Conservation (phyloP, 1,140 invertebrate species). For the Pseudoatta argentina region DNA sequence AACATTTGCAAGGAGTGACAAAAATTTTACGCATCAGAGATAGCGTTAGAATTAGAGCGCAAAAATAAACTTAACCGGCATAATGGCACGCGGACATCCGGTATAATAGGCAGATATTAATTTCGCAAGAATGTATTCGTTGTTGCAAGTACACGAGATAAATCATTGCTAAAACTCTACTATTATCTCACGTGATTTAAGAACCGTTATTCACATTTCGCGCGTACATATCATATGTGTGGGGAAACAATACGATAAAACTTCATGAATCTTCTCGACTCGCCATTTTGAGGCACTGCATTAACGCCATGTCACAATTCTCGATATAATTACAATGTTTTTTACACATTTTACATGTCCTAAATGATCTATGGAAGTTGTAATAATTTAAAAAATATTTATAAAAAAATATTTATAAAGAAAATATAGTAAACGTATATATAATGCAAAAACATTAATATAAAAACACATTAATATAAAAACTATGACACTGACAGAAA, state of each 20-base stretch:
- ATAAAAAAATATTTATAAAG: too few relatives aligned
- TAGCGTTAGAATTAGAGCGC: background rate
- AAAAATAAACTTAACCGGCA: slow-evolving; percentile 3
- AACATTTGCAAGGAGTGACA: background rate
- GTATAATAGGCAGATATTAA: slow-evolving; percentile 17
- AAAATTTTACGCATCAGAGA: slow-evolving; percentile 17
- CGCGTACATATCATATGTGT: background rate
- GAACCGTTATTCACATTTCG: slow-evolving; percentile 26
- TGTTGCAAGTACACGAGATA: slow-evolving; percentile 1
- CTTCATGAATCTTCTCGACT: background rate
- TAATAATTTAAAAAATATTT: too few relatives aligned
- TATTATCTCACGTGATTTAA: slow-evolving; percentile 35
- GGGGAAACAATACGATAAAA: slow-evolving; percentile 27
- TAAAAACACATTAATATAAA: too few relatives aligned
- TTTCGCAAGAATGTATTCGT: background rate
- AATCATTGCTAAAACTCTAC: slow-evolving; percentile 5
- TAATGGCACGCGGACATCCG: background rate
- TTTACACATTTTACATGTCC: too few relatives aligned
- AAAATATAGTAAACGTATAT: too few relatives aligned
- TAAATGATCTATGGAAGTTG: too few relatives aligned
- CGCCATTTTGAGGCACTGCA: background rate
- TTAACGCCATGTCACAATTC: background rate
- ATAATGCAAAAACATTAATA: too few relatives aligned
- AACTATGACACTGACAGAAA: too few relatives aligned
- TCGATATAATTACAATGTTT: too few relatives aligned